Evolutionary conservation across 2,888 invertebrate species (phyloP).

Genomic region (Sinelater perroti): DNA sequence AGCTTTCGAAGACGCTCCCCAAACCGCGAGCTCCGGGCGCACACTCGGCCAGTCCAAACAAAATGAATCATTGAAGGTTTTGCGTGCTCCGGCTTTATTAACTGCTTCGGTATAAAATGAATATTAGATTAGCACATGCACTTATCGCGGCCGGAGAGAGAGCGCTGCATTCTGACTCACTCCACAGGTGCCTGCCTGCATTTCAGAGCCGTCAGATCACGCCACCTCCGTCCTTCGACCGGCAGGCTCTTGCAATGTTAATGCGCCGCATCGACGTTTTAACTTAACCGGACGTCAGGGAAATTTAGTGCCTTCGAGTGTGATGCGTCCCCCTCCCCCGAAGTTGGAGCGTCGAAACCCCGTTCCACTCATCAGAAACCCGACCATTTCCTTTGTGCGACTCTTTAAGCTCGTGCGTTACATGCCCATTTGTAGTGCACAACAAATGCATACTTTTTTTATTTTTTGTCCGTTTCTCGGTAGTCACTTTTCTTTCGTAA

Average conservation of each 20-base stretch:
- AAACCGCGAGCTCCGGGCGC: neutral
- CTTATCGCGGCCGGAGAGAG: slow-evolving; percentile 20
- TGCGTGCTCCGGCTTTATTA: slow-evolving; percentile 34
- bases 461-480: too few relatives aligned
- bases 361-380: too few relatives aligned
- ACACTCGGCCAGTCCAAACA: slow-evolving; percentile 22
- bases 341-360: too few relatives aligned
- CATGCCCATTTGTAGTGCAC: too few relatives aligned
- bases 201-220: slow-evolving; percentile 30
- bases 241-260: slow-evolving; percentile 15
- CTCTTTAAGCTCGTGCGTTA: too few relatives aligned
- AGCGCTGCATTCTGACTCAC: slow-evolving; percentile 31
- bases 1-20: slow-evolving; percentile 9
- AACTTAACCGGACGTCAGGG: too few relatives aligned
- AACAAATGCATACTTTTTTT: too few relatives aligned
- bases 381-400: too few relatives aligned
- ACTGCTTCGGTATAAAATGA: slow-evolving; percentile 32
- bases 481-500: too few relatives aligned
- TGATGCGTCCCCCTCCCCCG: too few relatives aligned
- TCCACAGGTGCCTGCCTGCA: slow-evolving; percentile 32
- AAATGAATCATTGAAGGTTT: slow-evolving; percentile 36
- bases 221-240: slow-evolving; percentile 35
- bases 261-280: slow-evolving; percentile 19
- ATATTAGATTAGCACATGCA: slow-evolving; percentile 34
- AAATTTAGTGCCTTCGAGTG: too few relatives aligned